Conservation (phyloP, 2,797 vertebrate species). For the Sylvia borin region DNA sequence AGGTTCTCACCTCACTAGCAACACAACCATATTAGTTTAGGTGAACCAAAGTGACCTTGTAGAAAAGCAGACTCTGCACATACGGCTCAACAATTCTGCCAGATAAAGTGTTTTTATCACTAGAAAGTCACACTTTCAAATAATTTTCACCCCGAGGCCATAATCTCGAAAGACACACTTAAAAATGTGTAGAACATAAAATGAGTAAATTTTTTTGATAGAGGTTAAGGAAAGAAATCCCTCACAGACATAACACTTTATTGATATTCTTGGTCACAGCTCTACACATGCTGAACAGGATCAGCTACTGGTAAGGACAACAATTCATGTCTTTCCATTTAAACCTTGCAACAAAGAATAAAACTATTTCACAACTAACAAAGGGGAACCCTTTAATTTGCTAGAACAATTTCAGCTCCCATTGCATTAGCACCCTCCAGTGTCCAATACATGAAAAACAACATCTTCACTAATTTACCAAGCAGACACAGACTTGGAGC, state of each 20-base stretch:
- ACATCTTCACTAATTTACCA: background rate
- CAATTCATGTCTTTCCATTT: background rate
- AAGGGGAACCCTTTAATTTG: background rate
- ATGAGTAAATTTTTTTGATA: background rate
- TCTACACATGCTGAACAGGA: background rate
- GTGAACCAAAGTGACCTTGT: background rate
- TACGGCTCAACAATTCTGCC: background rate
- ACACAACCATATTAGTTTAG: background rate
- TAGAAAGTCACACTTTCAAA: constrained; percentile 48
- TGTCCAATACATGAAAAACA: constrained; percentile 59
- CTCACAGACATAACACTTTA: constrained; percentile 8
- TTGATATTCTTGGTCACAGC: constrained; percentile 8
- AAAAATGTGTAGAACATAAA: constrained; percentile 13
- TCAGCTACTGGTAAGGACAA: background rate
- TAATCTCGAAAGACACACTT: constrained; percentile 7
- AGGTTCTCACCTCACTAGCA: background rate
- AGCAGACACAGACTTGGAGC: background rate
- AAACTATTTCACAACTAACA: constrained; percentile 30
- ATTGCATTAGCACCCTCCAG: constrained; percentile 76
- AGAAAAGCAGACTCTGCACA: background rate
- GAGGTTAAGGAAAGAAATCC: background rate
- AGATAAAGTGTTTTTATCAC: constrained; percentile 24
- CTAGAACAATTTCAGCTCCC: constrained; percentile 17
- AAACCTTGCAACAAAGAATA: constrained; percentile 13
- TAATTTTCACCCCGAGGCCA: constrained; percentile 13